These are phyloP conservation scores for Lymantria monacha DNA, from an alignment of 2,888 invertebrate genomes.

Conservation along the genomic window DNA sequence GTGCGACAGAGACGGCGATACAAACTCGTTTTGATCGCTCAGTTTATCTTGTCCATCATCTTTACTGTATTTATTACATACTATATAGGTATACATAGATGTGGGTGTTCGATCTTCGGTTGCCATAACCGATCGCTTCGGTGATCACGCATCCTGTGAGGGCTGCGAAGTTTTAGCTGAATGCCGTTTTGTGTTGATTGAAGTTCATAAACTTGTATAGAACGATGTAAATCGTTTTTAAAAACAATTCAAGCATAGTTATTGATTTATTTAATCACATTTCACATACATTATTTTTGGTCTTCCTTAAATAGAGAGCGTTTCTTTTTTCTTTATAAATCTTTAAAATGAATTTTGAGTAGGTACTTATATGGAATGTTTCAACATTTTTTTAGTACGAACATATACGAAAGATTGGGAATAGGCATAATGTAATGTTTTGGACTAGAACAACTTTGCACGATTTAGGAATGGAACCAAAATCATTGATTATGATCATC, in stretches of 20 bases:
- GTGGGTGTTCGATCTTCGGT: constrained; percentile 39
- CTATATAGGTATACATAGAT: constrained; percentile 43
- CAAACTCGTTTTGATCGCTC: constrained; percentile 49
- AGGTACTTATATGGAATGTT: too few relatives aligned
- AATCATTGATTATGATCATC: too few relatives aligned
- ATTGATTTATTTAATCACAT: too few relatives aligned
- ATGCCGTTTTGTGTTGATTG: constrained; percentile 38
- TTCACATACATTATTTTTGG: too few relatives aligned
- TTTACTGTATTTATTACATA: constrained; percentile 60
- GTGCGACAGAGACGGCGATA: constrained; percentile 57
- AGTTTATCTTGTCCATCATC: constrained; percentile 78
- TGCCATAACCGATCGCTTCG: constrained; percentile 69
- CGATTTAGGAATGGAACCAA: too few relatives aligned
- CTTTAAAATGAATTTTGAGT: too few relatives aligned
- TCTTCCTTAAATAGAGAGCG: too few relatives aligned
- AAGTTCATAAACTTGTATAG: constrained; percentile 29
- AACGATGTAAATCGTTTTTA: constrained; percentile 7
- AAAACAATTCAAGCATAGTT: neutral
- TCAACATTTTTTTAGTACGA: too few relatives aligned
- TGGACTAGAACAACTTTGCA: too few relatives aligned
- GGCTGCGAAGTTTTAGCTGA: constrained; percentile 38
- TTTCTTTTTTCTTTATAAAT: too few relatives aligned
- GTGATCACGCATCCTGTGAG: constrained; percentile 64
- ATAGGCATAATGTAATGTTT: too few relatives aligned
- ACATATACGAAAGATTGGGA: too few relatives aligned